Evolutionary conservation across 2,113 vertebrate species (phyloP), one percentile per base, ranked within the genome.

Genomic region (Nannospalax galili): DNA sequence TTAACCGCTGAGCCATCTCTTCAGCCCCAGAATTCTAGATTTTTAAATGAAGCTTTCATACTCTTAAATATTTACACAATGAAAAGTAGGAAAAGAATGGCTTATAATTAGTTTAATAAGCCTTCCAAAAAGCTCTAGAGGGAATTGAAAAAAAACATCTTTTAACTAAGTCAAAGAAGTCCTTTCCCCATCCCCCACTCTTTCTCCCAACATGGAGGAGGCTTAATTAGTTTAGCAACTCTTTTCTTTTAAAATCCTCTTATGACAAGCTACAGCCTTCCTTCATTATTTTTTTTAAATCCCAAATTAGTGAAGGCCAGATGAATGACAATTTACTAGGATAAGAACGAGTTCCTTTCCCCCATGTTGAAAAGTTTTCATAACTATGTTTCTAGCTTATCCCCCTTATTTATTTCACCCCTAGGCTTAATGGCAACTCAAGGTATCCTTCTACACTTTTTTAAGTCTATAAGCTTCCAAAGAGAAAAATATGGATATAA

Each of bases 211-310:
- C 56, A 65, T 24, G 3, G 2, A 88, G n/a, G 78, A 79, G 24
- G n/a, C 32, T 93, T 96, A 96, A 97, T 96, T 96, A 95, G 60
- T 95, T 97, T 86, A 96, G 56, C 52, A 82, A 92, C 48, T 95
- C 45, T 79, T 92, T 95, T 96, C 84, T 92, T 96, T 93, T 82
- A 95, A 90, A 70, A 93, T 91, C 20, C 45, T 19, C 35, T 60
- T 82, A 64, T 94, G 95, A 92, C 17, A 96, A 95, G 45, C 78
- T 88, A 90, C 15, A 85, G 52, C 30, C n/a, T 95, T 78, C 52
- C 9, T 96, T 93, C 65, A 24, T 79, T 81, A 89, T 89, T 82
- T 89, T 88, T 96, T 45, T 86, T 80, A 85, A 90, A 90, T 81
- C 28, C 22, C 79, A 88, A 95, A 91, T 91, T 78, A 95, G 95